phyloP scores from a whole-genome alignment of 2,888 invertebrate genomes.

The Sabellastarte sp. region DNA sequence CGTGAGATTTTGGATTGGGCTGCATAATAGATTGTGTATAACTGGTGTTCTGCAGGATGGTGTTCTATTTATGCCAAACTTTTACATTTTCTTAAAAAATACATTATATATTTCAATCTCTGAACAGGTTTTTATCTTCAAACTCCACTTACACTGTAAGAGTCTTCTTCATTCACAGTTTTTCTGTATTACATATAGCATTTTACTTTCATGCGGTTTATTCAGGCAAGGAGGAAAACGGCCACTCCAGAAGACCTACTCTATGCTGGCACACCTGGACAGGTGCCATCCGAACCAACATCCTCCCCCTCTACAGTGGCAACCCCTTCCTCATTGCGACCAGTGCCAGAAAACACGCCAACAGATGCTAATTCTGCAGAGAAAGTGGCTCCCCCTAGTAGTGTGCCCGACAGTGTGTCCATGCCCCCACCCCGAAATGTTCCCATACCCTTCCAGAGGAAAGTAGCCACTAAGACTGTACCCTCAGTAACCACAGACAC shows the following conservation, averaged over 20 bases:
- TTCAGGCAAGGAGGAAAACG: constrained; percentile 46
- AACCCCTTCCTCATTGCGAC: background rate
- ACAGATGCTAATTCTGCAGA: background rate
- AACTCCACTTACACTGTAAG: no score
- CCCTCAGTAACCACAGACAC: constrained; percentile 10
- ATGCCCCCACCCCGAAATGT: constrained; percentile 18
- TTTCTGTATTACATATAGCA: no score
- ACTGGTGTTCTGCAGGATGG: no score
- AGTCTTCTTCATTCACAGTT: no score
- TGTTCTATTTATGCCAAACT: no score
- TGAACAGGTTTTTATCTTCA: no score
- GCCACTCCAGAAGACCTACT: constrained; percentile 69
- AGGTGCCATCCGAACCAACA: background rate
- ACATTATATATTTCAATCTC: no score
- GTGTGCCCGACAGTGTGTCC: constrained; percentile 2
- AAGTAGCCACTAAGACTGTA: background rate
- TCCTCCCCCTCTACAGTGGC: background rate
- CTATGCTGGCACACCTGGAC: constrained; percentile 16
- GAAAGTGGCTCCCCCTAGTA: background rate
- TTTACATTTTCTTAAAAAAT: no score
- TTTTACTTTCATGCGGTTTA: no score
- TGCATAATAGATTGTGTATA: no score
- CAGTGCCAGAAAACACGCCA: background rate
- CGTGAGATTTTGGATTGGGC: no score
- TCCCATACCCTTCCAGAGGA: constrained; percentile 8